Evolutionary conservation across 2,888 invertebrate species (phyloP), one percentile per base, ranked within the genome.

Genomic region (Plemyria rubiginata): DNA sequence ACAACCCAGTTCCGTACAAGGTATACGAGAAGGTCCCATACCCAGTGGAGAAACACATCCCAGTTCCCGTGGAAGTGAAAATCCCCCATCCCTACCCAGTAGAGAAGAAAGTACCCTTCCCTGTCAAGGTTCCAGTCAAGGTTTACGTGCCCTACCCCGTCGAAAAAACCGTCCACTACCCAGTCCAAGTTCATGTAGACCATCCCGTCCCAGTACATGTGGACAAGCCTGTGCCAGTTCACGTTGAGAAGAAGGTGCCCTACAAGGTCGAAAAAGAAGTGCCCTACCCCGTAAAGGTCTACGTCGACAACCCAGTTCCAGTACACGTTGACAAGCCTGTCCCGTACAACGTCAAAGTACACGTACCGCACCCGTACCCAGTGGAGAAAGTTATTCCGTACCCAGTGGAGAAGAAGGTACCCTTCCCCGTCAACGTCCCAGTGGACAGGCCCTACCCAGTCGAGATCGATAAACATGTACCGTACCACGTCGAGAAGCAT

Each of bases 251-350:
- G 80, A 95, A 94, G 56, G 95, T 96, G 53, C 96, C 96, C 1
- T 96, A 96, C 84, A 95, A 95, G 57, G 95, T 96, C 0, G 95
- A 95, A 74, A 96, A 96, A 84, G 90, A 93, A 54, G 95, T 95
- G 49, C 96, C 95, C 48, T 95, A 95, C 81, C 96, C 96, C 56
- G 96, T 96, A 1, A 95, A 96, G 82, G 94, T 95, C 49, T 93
- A 88, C 52, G 93, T 94, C 40, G 95, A 96, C 50, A 94, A 95
- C 77, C 96, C 95, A 46, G 94, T 96, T 5, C 96, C 96, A 7
- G 95, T 96, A 13, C 95, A 95, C 66, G 96, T 97, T 2, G 96
- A 96, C 67, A 96, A 96, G 80, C 96, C 95, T 43, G 96, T 96
- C 70, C 97, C 97, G 32, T 95, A 95, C 74, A 94, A 93, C 53